phyloP scores from a whole-genome alignment of 2,888 invertebrate species.

The Neoaliturus tenellus region DNA sequence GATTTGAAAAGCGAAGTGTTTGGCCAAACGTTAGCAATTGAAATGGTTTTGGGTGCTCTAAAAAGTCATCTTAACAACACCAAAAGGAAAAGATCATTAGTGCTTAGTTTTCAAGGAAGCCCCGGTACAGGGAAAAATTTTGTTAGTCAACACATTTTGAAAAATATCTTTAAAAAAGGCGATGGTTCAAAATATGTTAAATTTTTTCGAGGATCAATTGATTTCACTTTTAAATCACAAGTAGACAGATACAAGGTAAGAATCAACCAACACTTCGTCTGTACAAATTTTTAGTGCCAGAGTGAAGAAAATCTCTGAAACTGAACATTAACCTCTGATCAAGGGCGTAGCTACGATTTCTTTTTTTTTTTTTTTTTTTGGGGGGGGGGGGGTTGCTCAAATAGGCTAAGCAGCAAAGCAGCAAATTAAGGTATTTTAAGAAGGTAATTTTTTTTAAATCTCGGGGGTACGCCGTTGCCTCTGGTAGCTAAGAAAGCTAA shows the following conservation, averaged over 20 bases:
- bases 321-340: no score
- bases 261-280: no score
- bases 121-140: constrained; percentile 28
- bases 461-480: no score
- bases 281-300: no score
- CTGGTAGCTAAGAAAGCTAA: no score
- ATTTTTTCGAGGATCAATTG: not conserved
- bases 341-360: no score
- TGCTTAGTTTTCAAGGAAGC: constrained; percentile 38
- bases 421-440: no score
- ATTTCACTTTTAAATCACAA: not conserved
- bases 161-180: constrained; percentile 17
- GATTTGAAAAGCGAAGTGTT: constrained; percentile 9
- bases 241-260: constrained; percentile 8
- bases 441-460: no score
- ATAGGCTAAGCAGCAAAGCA: no score
- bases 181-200: not conserved
- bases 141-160: not conserved
- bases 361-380: no score
- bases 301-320: no score
- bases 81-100: not conserved
- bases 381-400: no score
- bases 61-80: not conserved
- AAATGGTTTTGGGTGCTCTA: not conserved
- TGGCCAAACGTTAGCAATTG: constrained; percentile 9